Percentiles rank a stretch among this genome's conserved stretches.
These are phyloP conservation scores for Oncorhynchus clarkii DNA, from an alignment of 2,113 vertebrate genomes.

Conservation along the genomic window DNA sequence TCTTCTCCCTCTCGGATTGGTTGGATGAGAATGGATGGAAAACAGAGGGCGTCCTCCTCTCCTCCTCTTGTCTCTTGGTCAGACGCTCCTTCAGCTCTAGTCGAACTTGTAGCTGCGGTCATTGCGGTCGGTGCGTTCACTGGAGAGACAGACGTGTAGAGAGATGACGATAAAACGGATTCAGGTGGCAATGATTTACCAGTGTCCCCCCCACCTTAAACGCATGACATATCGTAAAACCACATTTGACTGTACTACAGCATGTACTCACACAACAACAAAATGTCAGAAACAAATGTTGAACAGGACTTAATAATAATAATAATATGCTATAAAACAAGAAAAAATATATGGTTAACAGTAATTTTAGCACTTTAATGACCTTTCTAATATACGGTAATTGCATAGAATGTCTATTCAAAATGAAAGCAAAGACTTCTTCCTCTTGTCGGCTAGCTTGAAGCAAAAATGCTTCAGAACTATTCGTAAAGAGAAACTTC, in stretches of 20 bases:
- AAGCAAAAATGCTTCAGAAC: too few species aligned
- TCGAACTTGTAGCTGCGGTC: slow-evolving; percentile 46
- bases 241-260: not conserved
- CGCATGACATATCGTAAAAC: not conserved
- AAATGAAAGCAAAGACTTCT: too few species aligned
- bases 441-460: too few species aligned
- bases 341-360: not conserved
- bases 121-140: slow-evolving; percentile 32
- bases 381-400: too few species aligned
- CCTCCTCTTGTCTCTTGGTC: slow-evolving; percentile 17
- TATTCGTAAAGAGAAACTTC: too few species aligned
- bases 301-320: not conserved
- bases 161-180: not conserved
- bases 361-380: too few species aligned
- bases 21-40: slow-evolving; percentile 2
- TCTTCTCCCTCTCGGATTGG: slow-evolving; percentile 8
- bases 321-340: slow-evolving; percentile 7
- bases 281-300: not conserved
- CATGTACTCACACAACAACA: slow-evolving; percentile 16
- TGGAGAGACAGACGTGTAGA: slow-evolving; percentile 12
- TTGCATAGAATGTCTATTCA: too few species aligned
- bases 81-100: not conserved
- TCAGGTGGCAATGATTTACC: not conserved
- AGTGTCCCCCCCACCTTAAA: not conserved
- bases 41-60: slow-evolving; percentile 8